Base-by-base conservation (phyloP, 35 echinoderm and acorn worm genomes). In the Strongylocentrotus purpuratus region DNA sequence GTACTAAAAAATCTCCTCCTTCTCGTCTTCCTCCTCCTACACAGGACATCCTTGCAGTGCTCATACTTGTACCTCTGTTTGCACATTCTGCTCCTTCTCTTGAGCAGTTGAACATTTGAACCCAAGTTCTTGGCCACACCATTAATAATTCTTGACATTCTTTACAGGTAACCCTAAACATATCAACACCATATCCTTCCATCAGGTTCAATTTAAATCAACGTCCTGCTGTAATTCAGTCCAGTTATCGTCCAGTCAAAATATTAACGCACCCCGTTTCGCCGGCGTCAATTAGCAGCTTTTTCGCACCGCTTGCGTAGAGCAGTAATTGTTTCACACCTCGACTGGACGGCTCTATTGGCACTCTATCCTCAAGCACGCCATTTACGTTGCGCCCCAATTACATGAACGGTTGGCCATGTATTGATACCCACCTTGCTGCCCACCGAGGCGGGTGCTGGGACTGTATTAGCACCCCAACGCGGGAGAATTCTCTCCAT, bases 251-350 rank as follows among this genome's bases (percentile, higher is more conserved):
- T 7, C 28, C 85, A 86, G 85, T 86, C 85, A 86, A 86, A 86
- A 86, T 31, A 86, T 17, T 5, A 89, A 89, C 12, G 87, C 4
- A 10, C 32, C 87, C 45, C 35, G 87, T 89, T 89, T 46, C 87
- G 87, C 33, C 87, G 41, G n/a, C 33, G 20, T 46, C 87, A 41
- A 89, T 89, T 89, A 89, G 87, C 33, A 20, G 45, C 87, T 45
- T 45, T 41, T 89, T 89, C 32, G 41, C 87, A 33, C 87, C 31
- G 4, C 32, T 89, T 33, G 87, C 87, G 45, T 45, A 45, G 32
- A 45, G n/a, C 87, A 89, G 31, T 89, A 89, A 89, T 45, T 33
- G 33, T 89, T 89, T 89, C 87, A 89, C 87, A 89, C 87, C 87
- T 89, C 87, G 4, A 89, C 2, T 46, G 45, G 45, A 89, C 33